Evolutionary conservation across 2,113 vertebrate genomes (phyloP).

Genomic region (Tenebrosternarchus preto): DNA sequence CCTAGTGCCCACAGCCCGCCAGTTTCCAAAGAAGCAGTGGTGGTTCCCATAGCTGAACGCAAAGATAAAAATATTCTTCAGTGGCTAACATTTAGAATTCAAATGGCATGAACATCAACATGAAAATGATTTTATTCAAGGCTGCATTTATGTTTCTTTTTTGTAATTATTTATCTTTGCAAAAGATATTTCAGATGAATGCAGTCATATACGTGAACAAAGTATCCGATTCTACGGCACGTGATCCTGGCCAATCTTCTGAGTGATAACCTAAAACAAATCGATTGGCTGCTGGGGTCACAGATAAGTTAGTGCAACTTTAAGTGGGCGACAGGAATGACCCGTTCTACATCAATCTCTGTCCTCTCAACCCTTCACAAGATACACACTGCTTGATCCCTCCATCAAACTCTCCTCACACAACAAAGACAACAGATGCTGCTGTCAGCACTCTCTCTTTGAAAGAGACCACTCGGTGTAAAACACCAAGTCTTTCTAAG

Average conservation of each 20-base stretch:
- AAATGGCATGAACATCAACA: background rate
- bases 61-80: background rate
- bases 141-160: too few species aligned
- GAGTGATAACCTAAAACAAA: conserved; percentile 91
- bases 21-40: background rate
- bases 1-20: conserved; percentile 13
- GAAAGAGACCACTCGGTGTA: conserved; percentile 55
- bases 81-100: background rate
- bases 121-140: too few species aligned
- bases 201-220: conserved; percentile 53
- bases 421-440: conserved; percentile 85
- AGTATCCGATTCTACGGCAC: conserved; percentile 21
- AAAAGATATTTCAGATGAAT: conserved; percentile 44
- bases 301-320: conserved; percentile 82
- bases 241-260: conserved; percentile 60
- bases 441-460: conserved; percentile 71
- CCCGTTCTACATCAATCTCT: conserved; percentile 88
- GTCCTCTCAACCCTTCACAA: conserved; percentile 74
- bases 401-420: conserved; percentile 74
- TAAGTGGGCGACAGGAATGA: conserved; percentile 79
- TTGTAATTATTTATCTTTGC: background rate
- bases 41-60: background rate
- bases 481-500: conserved; percentile 59
- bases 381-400: conserved; percentile 71
- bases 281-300: conserved; percentile 83